phyloP scores from a whole-genome alignment of 1,140 invertebrate genomes.

The Fragariocoptes setiger region DNA sequence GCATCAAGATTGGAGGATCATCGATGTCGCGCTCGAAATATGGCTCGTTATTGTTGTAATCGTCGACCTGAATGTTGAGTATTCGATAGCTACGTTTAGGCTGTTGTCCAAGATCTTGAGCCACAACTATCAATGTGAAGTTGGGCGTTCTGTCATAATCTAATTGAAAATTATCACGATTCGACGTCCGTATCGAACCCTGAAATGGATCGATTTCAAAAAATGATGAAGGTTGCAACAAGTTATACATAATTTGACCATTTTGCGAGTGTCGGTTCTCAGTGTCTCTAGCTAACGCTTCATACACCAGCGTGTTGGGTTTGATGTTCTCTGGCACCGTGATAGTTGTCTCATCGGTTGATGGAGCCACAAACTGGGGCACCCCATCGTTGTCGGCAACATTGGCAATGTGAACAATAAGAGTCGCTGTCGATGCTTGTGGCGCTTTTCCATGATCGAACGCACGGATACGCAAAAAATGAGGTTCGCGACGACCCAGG shows the following conservation, averaged over 20 bases:
- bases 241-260: slow-evolving; percentile 34
- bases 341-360: slow-evolving; percentile 31
- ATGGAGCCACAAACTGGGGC: slow-evolving; percentile 35
- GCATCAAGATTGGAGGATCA: neutral
- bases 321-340: slow-evolving; percentile 27
- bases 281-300: slow-evolving; percentile 14
- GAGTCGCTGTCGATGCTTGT: slow-evolving; percentile 26
- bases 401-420: slow-evolving; percentile 38
- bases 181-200: slow-evolving; percentile 34
- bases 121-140: slow-evolving; percentile 31
- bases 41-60: slow-evolving; percentile 45
- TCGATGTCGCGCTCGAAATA: slow-evolving; percentile 24
- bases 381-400: slow-evolving; percentile 50
- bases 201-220: slow-evolving; percentile 21
- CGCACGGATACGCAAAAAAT: slow-evolving; percentile 30
- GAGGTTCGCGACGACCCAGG: slow-evolving; percentile 38
- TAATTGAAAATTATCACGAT: slow-evolving; percentile 15
- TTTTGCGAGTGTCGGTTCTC: slow-evolving; percentile 32
- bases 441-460: slow-evolving; percentile 30
- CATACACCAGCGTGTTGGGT: slow-evolving; percentile 13
- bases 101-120: slow-evolving; percentile 35
- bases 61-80: slow-evolving; percentile 30
- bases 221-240: slow-evolving; percentile 21
- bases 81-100: slow-evolving; percentile 36
- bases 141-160: slow-evolving; percentile 35